Percentiles rank a stretch among this genome's conserved stretches.
Conservation (phyloP, 2,113 vertebrate genomes). For the Meles meles region DNA sequence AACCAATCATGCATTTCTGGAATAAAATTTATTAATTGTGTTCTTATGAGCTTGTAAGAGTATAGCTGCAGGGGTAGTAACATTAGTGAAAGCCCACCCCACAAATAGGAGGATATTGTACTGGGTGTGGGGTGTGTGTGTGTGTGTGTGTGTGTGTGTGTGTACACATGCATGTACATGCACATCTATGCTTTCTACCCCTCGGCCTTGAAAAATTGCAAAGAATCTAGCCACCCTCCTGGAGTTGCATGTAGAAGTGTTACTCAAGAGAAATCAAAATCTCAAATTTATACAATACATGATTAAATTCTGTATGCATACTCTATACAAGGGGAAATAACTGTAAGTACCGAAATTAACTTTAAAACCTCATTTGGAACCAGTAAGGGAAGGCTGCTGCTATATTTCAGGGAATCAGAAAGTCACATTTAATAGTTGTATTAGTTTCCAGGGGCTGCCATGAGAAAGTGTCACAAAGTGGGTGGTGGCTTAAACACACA, state of each 20-base stretch:
- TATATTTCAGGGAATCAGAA: not conserved
- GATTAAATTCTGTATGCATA: not conserved
- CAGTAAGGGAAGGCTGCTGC: not conserved
- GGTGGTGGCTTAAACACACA: not conserved
- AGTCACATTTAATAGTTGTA: not conserved
- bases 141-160: not conserved
- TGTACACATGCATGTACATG: not conserved
- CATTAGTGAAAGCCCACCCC: not conserved
- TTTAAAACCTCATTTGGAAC: not conserved
- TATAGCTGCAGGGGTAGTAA: not conserved
- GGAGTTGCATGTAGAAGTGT: not conserved
- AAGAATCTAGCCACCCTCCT: not conserved
- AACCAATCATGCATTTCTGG: not conserved
- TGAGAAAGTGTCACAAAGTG: not conserved
- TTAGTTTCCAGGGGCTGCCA: not conserved
- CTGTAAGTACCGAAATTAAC: not conserved
- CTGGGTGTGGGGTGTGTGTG: not conserved
- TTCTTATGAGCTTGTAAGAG: not conserved
- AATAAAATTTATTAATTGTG: conserved; percentile 8
- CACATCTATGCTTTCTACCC: not conserved
- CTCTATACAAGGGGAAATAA: not conserved
- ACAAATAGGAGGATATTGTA: not conserved
- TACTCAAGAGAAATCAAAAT: not conserved
- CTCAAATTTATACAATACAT: not conserved
- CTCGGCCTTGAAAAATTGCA: not conserved